Percentiles rank a stretch among this genome's conserved stretches.
Conservation (phyloP, 1,140 invertebrate genomes). For the Drosophila rhopaloa region DNA sequence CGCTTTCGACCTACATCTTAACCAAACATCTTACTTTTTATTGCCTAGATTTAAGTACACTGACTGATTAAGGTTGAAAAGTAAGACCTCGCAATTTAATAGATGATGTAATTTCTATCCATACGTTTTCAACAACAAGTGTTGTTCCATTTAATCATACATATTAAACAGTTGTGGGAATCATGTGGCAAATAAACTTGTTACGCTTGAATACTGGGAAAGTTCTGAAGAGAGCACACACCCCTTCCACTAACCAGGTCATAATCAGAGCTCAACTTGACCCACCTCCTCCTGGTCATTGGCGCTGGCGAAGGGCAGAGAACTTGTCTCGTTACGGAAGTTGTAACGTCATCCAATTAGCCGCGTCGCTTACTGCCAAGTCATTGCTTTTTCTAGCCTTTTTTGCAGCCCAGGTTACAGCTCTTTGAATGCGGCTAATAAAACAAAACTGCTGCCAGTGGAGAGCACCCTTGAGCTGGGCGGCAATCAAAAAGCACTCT, state of each 20-base stretch:
- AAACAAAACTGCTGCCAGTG: slow-evolving; percentile 15
- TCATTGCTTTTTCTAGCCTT: slow-evolving; percentile 14
- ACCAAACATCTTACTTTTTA: too few species aligned
- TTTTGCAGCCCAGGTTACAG: slow-evolving; percentile 20
- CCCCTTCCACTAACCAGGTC: neutral
- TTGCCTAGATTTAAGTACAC: neutral
- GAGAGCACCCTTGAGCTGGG: slow-evolving; percentile 59
- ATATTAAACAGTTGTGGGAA: slow-evolving; percentile 20
- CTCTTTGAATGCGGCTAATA: slow-evolving; percentile 51
- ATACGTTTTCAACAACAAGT: neutral
- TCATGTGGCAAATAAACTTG: neutral
- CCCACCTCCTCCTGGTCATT: slow-evolving; percentile 37
- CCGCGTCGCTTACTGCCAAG: slow-evolving; percentile 24
- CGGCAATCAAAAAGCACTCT: slow-evolving; percentile 65
- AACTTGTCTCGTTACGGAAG: slow-evolving; percentile 48
- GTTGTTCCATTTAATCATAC: slow-evolving; percentile 7
- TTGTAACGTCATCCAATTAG: slow-evolving; percentile 60
- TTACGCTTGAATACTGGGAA: slow-evolving; percentile 43
- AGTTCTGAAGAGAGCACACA: slow-evolving; percentile 10
- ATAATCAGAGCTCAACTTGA: slow-evolving; percentile 23
- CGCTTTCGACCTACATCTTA: too few species aligned
- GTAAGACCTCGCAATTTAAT: neutral
- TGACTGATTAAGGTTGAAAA: neutral
- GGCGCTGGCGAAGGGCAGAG: slow-evolving; percentile 31
- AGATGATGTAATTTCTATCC: slow-evolving; percentile 1